Percentiles rank a stretch among this genome's conserved stretches.
These are phyloP conservation scores for Artibeus jamaicensis DNA, from an alignment of 2,797 vertebrate genomes.

Conservation along the genomic window DNA sequence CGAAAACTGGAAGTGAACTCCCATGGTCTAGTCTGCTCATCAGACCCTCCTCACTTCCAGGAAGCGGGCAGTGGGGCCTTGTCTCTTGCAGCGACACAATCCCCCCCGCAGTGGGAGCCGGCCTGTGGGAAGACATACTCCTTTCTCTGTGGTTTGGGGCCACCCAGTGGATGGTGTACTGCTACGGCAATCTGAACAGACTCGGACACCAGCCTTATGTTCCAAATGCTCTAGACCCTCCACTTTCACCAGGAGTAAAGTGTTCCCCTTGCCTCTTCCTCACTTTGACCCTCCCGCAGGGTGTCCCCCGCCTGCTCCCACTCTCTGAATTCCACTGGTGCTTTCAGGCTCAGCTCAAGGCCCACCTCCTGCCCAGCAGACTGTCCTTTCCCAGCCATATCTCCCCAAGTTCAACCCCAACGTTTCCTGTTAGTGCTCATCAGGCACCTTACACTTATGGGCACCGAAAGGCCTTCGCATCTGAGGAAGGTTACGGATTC, in stretches of 20 bases:
- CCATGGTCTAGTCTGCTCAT: not conserved
- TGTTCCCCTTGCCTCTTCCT: not conserved
- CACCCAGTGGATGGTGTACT: too few relatives aligned
- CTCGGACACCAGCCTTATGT: not conserved
- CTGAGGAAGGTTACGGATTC: not conserved
- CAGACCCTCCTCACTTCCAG: not conserved
- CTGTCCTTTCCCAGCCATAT: not conserved
- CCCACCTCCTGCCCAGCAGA: not conserved
- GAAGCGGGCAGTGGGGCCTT: too few relatives aligned
- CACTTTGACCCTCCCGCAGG: not conserved
- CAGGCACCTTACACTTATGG: not conserved
- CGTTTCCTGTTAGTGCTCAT: not conserved
- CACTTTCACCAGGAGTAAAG: rapidly evolving
- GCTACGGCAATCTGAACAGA: not conserved
- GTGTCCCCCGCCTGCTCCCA: not conserved
- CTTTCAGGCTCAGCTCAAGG: not conserved
- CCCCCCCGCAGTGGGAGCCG: not conserved
- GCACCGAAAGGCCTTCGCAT: not conserved
- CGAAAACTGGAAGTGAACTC: not conserved
- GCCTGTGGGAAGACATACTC: not conserved
- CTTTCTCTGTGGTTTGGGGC: not conserved
- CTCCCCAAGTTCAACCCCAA: not conserved
- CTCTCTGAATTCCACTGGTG: not conserved
- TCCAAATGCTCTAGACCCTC: not conserved
- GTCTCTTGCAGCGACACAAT: not conserved